A percentile compares a stretch with the other conserved stretches of the same genome.
Conservation (phyloP, 2,888 invertebrate genomes). For the Caradrina clavipalpis region DNA sequence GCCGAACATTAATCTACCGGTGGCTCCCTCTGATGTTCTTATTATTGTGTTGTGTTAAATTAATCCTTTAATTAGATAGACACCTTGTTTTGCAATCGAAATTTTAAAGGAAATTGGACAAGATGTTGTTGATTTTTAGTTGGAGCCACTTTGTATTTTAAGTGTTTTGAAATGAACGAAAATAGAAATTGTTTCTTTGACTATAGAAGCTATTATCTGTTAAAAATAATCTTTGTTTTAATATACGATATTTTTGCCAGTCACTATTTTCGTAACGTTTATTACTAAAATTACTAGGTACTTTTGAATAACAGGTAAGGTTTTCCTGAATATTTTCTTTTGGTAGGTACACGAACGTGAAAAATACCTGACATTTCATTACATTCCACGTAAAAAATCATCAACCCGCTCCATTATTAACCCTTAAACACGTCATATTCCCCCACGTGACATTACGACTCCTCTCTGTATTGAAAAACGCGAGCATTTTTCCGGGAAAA, state of each 20-base stretch:
- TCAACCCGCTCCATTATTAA: conserved; percentile 52
- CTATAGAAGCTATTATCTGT: not conserved
- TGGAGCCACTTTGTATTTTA: not conserved
- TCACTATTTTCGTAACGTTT: not conserved
- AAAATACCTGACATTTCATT: conserved; percentile 14
- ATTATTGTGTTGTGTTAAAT: conserved; percentile 68
- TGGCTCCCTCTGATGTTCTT: conserved; percentile 71
- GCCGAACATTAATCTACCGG: conserved; percentile 71
- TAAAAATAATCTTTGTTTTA: not conserved
- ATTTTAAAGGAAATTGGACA: conserved; percentile 35
- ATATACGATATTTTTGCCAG: not conserved
- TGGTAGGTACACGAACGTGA: not conserved
- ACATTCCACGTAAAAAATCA: conserved; percentile 33
- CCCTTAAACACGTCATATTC: conserved; percentile 57
- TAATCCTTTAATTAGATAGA: conserved; percentile 64
- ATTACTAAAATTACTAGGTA: not conserved
- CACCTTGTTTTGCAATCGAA: conserved; percentile 54
- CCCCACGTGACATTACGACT: conserved; percentile 55
- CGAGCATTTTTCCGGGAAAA: conserved; percentile 60
- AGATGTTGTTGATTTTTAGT: conserved; percentile 19
- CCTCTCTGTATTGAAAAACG: conserved; percentile 64
- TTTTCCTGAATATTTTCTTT: not conserved
- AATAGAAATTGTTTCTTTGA: not conserved
- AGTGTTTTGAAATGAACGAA: not conserved
- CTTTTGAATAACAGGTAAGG: not conserved